A percentile compares a stretch with the other conserved stretches of the same genome.
Conservation (phyloP, 2,888 invertebrate genomes). For the Epirrhoe tristata region DNA sequence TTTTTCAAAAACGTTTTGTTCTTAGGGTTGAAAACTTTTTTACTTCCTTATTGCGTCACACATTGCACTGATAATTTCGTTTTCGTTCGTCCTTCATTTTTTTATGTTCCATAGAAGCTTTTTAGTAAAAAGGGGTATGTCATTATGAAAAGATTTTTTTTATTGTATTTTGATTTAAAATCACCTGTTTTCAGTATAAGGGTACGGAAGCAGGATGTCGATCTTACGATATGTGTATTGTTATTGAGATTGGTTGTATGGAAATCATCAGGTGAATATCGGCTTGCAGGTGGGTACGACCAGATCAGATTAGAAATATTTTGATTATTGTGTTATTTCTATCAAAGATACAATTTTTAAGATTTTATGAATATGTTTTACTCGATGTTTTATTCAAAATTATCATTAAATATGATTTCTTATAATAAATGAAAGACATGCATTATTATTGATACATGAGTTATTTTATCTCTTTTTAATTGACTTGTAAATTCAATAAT, state of each 20-base stretch:
- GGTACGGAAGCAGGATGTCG: conserved; percentile 75
- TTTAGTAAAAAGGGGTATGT: conserved; percentile 68
- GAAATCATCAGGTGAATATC: conserved; percentile 38
- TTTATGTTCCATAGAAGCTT: conserved; percentile 54
- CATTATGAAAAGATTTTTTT: conserved; percentile 64
- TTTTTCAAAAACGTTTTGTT: conserved; percentile 10
- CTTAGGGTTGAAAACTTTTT: conserved; percentile 12
- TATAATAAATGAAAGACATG: background rate
- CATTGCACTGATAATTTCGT: conserved; percentile 53
- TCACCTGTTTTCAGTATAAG: conserved; percentile 67
- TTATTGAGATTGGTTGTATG: conserved; percentile 48
- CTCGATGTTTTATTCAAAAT: too few relatives aligned
- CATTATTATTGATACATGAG: background rate
- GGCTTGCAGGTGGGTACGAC: conserved; percentile 20
- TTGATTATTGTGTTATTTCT: background rate
- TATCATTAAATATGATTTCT: too few relatives aligned
- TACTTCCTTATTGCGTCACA: conserved; percentile 44
- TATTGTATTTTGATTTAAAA: conserved; percentile 51
- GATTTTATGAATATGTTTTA: too few relatives aligned
- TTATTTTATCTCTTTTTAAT: background rate
- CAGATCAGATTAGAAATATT: conserved; percentile 8
- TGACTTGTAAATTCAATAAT: background rate
- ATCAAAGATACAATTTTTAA: background rate
- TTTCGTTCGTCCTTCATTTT: conserved; percentile 62
- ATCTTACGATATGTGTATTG: conserved; percentile 55